Evolutionary conservation across 2,113 vertebrate species (phyloP).

Genomic region (Fulica atra): DNA sequence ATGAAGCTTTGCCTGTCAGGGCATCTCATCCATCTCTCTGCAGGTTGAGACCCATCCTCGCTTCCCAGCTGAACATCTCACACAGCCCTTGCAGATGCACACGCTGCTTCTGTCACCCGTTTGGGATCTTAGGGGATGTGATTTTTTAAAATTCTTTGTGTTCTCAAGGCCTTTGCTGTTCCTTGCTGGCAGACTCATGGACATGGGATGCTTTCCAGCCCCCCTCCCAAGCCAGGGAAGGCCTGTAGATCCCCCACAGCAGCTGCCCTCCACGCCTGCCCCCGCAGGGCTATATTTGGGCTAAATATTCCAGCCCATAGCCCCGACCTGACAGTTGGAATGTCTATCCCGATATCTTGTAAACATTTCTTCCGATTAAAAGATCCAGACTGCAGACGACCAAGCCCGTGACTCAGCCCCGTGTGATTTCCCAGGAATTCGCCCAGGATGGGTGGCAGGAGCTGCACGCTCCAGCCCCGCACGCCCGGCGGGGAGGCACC

Average conservation of each 20-base stretch:
- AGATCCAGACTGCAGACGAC: neutral
- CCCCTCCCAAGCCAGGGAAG: fast-evolving
- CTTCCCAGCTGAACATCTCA: fast-evolving
- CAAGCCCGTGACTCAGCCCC: neutral
- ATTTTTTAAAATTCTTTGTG: neutral
- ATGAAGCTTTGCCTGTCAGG: neutral
- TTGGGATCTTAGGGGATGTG: neutral
- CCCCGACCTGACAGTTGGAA: neutral
- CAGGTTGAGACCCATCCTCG: neutral
- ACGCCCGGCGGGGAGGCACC: neutral
- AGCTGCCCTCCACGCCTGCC: neutral
- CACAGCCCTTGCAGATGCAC: neutral
- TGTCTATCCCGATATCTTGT: neutral
- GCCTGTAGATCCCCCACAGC: neutral
- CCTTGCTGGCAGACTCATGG: neutral
- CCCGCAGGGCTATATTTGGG: neutral
- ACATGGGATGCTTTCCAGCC: neutral
- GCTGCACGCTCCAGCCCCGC: neutral
- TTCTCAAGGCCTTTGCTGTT: neutral
- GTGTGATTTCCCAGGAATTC: neutral
- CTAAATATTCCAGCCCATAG: neutral
- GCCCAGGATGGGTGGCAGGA: neutral
- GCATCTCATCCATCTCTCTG: neutral
- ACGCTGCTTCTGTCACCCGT: neutral
- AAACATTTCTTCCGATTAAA: neutral